Evolutionary conservation across 2,888 invertebrate species (phyloP), one percentile per base, ranked within the genome.

Genomic region (Antitype chi): DNA sequence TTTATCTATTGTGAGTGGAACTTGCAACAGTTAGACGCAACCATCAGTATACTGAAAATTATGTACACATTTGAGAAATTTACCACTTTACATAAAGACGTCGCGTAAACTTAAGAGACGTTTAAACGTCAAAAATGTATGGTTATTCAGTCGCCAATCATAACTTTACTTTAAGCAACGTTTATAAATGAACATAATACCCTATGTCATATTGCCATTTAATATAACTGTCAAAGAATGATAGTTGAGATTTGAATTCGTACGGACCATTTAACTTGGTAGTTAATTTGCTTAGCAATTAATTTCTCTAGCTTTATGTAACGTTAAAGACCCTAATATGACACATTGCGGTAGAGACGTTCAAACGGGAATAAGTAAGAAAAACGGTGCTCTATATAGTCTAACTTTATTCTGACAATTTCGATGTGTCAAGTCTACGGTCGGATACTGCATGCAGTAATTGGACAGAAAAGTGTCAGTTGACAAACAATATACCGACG

Each of bases 1-100:
- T 69, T 68, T 67, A 62, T 76, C 43, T 60, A 53, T 71, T 70
- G 63, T 63, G 23, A 25, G 59, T 66, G 20, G 57, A 60, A 60
- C 47, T 70, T 32, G 25, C 23, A 6, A 59, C 15, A 4, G 23
- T 20, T 60, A 25, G 28, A 59, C 17, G 4, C n/a, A 68, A 38
- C 53, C n/a, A 9, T 70, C 32, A 66, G 59, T 25, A 59, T 49
- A 32, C 13, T 43, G 23, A 8, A 8, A 43, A 23, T n/a, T 47
- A 66, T 66, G 28, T 53, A 32, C 0, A 11, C 20, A 11, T 60
- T 60, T 5, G 11, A 60, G 32, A 60, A 60, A 60, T 28, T 1
- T 4, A 11, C 20, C 4, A 0, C 20, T 28, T 60, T 28, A 59
- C 9, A 28, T 20, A 32, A 11, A 60, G 32, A 60, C 11, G 20